A percentile compares a stretch with the other conserved stretches of the same genome.
These are phyloP conservation scores for Crocuta crocuta DNA, from an alignment of 2,113 vertebrate species.

Conservation along the genomic window DNA sequence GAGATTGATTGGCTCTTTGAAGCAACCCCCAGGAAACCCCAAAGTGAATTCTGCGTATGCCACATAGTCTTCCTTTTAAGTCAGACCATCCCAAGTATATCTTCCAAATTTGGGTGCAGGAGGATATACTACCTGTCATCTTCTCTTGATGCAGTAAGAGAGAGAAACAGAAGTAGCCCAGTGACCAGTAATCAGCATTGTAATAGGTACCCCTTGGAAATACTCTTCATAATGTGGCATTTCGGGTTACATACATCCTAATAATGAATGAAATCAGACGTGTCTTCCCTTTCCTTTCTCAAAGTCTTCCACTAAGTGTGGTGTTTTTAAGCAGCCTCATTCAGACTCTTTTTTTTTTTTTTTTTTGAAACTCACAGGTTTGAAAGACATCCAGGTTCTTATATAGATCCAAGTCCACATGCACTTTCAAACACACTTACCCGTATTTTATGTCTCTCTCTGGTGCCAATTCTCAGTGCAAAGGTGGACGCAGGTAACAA, in stretches of 20 bases:
- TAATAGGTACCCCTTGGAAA: not conserved
- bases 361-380: not conserved
- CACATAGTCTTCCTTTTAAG: not conserved
- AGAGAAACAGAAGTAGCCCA: not conserved
- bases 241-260: not conserved
- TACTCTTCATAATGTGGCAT: not conserved
- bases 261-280: not conserved
- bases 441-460: slow-evolving; percentile 92
- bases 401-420: not conserved
- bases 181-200: not conserved
- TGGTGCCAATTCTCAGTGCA: slow-evolving; percentile 89
- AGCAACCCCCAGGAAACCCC: not conserved
- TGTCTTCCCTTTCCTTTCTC: slow-evolving; percentile 6
- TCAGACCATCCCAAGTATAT: not conserved
- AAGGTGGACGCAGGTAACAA: slow-evolving; percentile 91
- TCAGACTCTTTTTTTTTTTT: not conserved
- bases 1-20: not conserved
- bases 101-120: not conserved
- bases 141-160: not conserved
- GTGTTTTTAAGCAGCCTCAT: not conserved
- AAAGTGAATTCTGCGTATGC: not conserved
- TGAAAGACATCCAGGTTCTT: not conserved
- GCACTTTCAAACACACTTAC: slow-evolving; percentile 84
- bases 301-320: not conserved
- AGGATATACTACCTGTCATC: not conserved